Evolutionary conservation across 2,888 invertebrate species (phyloP).

Genomic region (Gymnocheta viridis): DNA sequence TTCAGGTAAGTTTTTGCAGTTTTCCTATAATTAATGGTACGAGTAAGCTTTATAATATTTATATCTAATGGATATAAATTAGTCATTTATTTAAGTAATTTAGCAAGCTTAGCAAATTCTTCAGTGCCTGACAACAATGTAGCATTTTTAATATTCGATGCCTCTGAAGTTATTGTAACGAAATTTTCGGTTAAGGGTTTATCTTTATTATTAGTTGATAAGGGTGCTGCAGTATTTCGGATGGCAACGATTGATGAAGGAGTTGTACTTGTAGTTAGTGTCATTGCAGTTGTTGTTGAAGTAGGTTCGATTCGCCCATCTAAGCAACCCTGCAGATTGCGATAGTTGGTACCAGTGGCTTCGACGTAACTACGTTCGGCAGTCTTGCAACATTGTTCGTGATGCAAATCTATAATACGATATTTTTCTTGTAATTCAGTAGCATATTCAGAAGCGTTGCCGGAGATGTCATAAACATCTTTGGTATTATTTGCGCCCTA

Average conservation of each 20-base stretch:
- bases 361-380: slow-evolving; percentile 76
- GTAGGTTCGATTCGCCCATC: slow-evolving; percentile 74
- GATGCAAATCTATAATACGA: slow-evolving; percentile 74
- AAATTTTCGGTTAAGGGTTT: slow-evolving; percentile 13
- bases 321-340: slow-evolving; percentile 75
- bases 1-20: slow-evolving; percentile 58
- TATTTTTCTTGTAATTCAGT: slow-evolving; percentile 75
- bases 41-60: background rate
- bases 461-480: slow-evolving; percentile 75
- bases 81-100: slow-evolving; percentile 22
- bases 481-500: slow-evolving; percentile 78
- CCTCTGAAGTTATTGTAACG: background rate
- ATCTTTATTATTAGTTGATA: slow-evolving; percentile 63
- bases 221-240: background rate
- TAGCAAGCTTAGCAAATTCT: slow-evolving; percentile 27
- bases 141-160: background rate
- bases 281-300: slow-evolving; percentile 30
- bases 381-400: slow-evolving; percentile 74
- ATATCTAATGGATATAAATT: background rate
- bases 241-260: background rate
- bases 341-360: slow-evolving; percentile 75
- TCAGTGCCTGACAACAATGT: background rate
- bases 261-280: slow-evolving; percentile 3
- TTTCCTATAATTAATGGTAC: background rate
- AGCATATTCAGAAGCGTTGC: slow-evolving; percentile 77